Conservation (phyloP, 2,888 invertebrate species). For the Urechis unicinctus region DNA sequence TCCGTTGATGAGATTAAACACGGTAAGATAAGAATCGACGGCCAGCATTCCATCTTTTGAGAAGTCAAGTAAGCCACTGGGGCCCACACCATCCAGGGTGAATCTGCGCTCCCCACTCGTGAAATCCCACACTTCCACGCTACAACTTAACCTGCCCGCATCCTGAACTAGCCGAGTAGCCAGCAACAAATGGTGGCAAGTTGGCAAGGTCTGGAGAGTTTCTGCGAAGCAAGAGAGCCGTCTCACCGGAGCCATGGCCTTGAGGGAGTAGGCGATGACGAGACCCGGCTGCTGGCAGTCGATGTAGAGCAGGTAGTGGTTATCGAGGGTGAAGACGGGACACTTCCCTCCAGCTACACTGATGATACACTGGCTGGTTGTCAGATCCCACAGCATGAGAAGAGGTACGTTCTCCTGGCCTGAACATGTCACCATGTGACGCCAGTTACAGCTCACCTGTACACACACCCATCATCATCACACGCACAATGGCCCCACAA, state of each 20-base stretch:
- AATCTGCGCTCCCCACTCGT: constrained; percentile 4
- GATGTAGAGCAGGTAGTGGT: constrained; percentile 13
- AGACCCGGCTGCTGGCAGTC: background rate
- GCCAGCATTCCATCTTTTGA: constrained; percentile 18
- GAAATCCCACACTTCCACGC: constrained; percentile 8
- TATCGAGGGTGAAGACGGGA: constrained; percentile 18
- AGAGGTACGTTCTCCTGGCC: constrained; percentile 2
- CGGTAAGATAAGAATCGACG: constrained; percentile 21
- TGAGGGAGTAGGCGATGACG: constrained; percentile 13
- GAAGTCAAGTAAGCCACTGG: constrained; percentile 16
- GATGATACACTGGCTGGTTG: constrained; percentile 7
- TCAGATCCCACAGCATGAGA: constrained; percentile 8
- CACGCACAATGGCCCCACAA: too few species aligned
- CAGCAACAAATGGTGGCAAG: constrained; percentile 6
- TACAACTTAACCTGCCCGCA: background rate
- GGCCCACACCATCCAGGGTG: constrained; percentile 1
- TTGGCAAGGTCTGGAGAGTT: constrained; percentile 7
- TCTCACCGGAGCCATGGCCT: constrained; percentile 2
- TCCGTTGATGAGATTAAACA: constrained; percentile 16
- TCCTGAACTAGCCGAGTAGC: constrained; percentile 3
- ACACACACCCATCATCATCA: too few species aligned
- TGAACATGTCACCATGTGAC: constrained; percentile 10
- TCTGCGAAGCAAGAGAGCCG: constrained; percentile 4
- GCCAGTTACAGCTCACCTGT: constrained; percentile 10
- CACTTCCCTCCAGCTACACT: constrained; percentile 4